These are phyloP conservation scores for Euzetes globulus DNA, from an alignment of 2,888 invertebrate species.

Conservation along the genomic window DNA sequence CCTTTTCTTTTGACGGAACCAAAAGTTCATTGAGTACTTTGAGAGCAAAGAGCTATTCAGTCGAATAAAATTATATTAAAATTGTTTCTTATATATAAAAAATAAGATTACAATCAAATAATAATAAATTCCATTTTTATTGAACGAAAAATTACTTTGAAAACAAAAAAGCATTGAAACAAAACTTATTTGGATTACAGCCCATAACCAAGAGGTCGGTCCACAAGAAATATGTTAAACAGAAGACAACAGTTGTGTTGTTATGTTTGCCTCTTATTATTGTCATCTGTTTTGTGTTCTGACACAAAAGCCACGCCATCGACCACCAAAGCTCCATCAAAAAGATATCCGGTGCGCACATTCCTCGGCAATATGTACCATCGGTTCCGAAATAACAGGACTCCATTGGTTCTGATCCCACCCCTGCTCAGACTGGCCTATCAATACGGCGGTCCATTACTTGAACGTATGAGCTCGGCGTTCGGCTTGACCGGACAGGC, in stretches of 20 bases:
- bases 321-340: background rate
- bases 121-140: too few relatives aligned
- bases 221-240: background rate
- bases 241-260: background rate
- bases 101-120: too few relatives aligned
- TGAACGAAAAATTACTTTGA: too few relatives aligned
- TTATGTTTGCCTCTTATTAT: background rate
- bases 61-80: too few relatives aligned
- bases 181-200: background rate
- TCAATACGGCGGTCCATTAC: conserved; percentile 29
- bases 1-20: too few relatives aligned
- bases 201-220: background rate
- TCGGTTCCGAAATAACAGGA: conserved; percentile 24
- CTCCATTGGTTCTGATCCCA: conserved; percentile 32
- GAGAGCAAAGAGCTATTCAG: too few relatives aligned
- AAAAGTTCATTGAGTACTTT: too few relatives aligned
- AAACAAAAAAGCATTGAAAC: too few relatives aligned
- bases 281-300: background rate
- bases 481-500: background rate
- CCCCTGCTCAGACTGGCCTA: conserved; percentile 27
- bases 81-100: too few relatives aligned
- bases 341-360: conserved; percentile 30
- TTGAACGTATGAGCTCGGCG: conserved; percentile 1
- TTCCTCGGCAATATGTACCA: conserved; percentile 32
- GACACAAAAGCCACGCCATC: conserved; percentile 54